Percentiles rank a stretch among this genome's conserved stretches.
Conservation (phyloP, 2,797 vertebrate genomes). For the Diplodus puntazzo region DNA sequence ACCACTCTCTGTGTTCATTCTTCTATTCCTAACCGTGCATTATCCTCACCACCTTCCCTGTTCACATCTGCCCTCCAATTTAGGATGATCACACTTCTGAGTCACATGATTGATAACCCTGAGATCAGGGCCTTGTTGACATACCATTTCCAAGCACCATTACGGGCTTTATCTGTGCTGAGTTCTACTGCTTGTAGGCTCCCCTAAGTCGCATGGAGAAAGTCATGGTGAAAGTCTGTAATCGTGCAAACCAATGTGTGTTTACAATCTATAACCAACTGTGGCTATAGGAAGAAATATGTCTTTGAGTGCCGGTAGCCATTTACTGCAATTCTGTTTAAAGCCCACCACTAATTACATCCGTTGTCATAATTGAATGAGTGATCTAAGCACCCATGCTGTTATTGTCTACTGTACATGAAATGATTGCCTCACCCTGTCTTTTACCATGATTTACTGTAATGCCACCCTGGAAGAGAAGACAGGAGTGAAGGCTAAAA, state of each 20-base stretch:
- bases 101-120: constrained; percentile 68
- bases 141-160: constrained; percentile 29
- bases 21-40: constrained; percentile 63
- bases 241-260: constrained; percentile 72
- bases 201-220: constrained; percentile 62
- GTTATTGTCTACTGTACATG: constrained; percentile 74
- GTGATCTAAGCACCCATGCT: constrained; percentile 66
- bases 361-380: constrained; percentile 77
- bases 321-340: constrained; percentile 70
- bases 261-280: constrained; percentile 72
- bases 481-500: constrained; percentile 66
- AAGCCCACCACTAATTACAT: constrained; percentile 76
- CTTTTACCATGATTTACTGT: constrained; percentile 64
- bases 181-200: constrained; percentile 29
- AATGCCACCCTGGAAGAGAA: constrained; percentile 73
- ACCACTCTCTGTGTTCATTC: constrained; percentile 71
- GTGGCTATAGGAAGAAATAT: constrained; percentile 67
- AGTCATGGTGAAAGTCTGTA: constrained; percentile 67
- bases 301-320: constrained; percentile 67
- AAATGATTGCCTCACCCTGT: constrained; percentile 72
- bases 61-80: constrained; percentile 74
- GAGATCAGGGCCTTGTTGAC: constrained; percentile 57
- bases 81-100: constrained; percentile 63
- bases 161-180: constrained; percentile 43
- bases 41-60: constrained; percentile 69